These are phyloP conservation scores for Serripes groenlandicus DNA, from an alignment of 2,888 invertebrate genomes.

Conservation along the genomic window DNA sequence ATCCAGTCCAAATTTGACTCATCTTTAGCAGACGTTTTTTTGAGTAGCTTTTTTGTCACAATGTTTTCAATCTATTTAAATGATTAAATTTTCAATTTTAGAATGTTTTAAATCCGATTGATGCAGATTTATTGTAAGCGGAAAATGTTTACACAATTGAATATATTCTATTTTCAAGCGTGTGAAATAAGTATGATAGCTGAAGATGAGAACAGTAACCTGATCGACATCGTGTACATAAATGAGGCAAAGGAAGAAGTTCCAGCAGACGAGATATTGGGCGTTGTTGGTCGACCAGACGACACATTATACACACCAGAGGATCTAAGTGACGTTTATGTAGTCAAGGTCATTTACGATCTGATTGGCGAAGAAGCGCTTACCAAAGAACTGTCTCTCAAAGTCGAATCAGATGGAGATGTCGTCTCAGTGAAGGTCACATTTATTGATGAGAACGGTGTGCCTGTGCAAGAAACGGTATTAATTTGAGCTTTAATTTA, in stretches of 20 bases:
- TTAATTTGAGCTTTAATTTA: no score
- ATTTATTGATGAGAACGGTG: conserved; percentile 17
- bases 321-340: conserved; percentile 4
- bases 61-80: no score
- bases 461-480: conserved; percentile 14
- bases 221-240: conserved; percentile 25
- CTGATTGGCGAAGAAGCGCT: neutral
- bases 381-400: conserved; percentile 1
- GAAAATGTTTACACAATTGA: no score
- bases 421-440: conserved; percentile 4
- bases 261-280: conserved; percentile 25
- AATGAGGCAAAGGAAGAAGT: neutral
- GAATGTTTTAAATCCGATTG: no score
- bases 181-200: conserved; percentile 24
- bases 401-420: conserved; percentile 9
- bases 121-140: no score
- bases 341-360: conserved; percentile 10
- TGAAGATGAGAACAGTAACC: conserved; percentile 13
- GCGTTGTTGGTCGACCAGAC: neutral
- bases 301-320: conserved; percentile 8
- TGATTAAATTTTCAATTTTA: no score
- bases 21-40: no score
- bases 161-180: conserved; percentile 15
- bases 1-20: no score
- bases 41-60: no score